phyloP scores from a whole-genome alignment of 2,113 vertebrate genomes.

The Nansenia antarctica region DNA sequence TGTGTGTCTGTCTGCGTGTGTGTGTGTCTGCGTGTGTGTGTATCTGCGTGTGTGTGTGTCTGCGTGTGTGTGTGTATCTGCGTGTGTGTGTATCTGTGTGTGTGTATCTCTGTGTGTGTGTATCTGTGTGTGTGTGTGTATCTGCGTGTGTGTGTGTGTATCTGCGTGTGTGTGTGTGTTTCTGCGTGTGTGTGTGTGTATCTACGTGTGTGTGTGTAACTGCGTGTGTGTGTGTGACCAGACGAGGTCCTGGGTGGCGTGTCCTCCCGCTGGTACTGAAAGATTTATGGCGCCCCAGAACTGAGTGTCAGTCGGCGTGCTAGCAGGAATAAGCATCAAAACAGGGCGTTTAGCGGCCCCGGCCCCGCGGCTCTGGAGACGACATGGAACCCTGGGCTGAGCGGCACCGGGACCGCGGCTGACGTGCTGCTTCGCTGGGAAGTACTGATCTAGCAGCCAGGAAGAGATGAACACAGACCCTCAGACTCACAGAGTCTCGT shows the following conservation, averaged over 20 bases:
- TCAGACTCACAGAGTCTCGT: too few species aligned
- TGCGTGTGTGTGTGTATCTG: not conserved
- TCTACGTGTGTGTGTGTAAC: not conserved
- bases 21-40: slow-evolving; percentile 4
- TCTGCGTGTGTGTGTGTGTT: not conserved
- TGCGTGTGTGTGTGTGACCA: not conserved
- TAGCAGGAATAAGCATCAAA: slow-evolving; percentile 35
- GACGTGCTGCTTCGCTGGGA: too few species aligned
- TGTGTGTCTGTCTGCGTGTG: slow-evolving; percentile 4
- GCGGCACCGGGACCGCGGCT: not conserved
- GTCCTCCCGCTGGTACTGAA: slow-evolving; percentile 27
- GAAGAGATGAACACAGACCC: not conserved
- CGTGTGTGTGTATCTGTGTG: slow-evolving; percentile 1
- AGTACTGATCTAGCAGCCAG: not conserved
- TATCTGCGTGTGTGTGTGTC: too few species aligned
- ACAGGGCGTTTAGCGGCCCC: not conserved
- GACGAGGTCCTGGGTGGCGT: slow-evolving; percentile 10
- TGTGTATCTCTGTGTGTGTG: not conserved
- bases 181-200: slow-evolving; percentile 7
- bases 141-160: not conserved
- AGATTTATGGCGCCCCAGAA: slow-evolving; percentile 43
- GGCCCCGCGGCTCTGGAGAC: slow-evolving; percentile 6
- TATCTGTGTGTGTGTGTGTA: slow-evolving; percentile 2
- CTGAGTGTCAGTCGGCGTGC: slow-evolving; percentile 40
- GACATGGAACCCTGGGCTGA: not conserved